phyloP scores from a whole-genome alignment of 2,888 invertebrate genomes.

The Linnaemya tessellans region DNA sequence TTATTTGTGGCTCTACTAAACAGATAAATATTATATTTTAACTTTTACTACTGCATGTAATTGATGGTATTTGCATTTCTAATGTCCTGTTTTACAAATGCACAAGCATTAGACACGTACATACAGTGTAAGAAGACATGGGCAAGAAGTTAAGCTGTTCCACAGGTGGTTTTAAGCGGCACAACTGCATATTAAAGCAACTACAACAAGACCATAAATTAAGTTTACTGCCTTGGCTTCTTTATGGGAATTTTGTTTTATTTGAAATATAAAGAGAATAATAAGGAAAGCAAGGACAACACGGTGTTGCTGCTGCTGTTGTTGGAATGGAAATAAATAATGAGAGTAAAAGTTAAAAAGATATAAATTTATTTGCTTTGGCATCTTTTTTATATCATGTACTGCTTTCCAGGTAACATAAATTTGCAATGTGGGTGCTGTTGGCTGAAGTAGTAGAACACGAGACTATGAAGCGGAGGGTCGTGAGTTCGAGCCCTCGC shows the following conservation, averaged over 20 bases:
- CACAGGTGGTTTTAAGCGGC: conserved; percentile 47
- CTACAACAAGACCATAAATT: conserved; percentile 16
- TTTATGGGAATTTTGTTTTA: neutral
- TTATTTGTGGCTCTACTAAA: conserved; percentile 67
- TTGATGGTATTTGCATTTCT: conserved; percentile 38
- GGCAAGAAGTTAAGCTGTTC: conserved; percentile 3
- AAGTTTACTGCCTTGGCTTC: conserved; percentile 9
- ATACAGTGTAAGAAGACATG: neutral
- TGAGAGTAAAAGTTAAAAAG: neutral
- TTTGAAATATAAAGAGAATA: neutral
- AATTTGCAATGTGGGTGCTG: no score
- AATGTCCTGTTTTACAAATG: conserved; percentile 21
- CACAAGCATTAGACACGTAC: neutral
- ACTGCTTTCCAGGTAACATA: no score
- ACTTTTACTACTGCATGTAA: neutral
- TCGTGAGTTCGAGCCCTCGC: no score
- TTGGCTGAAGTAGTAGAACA: no score
- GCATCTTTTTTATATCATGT: no score
- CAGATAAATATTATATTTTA: neutral
- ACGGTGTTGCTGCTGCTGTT: neutral
- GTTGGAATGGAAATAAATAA: neutral
- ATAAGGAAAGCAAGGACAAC: neutral
- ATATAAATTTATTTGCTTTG: neutral
- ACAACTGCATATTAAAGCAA: neutral
- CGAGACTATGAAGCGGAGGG: no score